Evolutionary conservation across 1,140 invertebrate species (phyloP).

Genomic region (Camponotus vicinus): DNA sequence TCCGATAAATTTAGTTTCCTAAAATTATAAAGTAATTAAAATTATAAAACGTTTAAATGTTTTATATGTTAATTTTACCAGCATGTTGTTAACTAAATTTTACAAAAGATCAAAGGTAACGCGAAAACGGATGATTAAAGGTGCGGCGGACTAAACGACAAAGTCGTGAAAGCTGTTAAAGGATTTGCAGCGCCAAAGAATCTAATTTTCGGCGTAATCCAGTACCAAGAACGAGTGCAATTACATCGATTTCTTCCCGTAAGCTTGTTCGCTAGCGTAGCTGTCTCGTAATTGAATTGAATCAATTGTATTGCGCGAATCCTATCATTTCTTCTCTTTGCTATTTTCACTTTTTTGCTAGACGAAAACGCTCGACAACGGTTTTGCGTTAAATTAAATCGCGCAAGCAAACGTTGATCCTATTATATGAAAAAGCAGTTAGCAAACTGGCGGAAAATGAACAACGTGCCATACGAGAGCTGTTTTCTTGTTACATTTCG

Average conservation of each 20-base stretch:
- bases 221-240: conserved; percentile 48
- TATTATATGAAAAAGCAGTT: conserved; percentile 43
- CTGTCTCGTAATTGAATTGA: conserved; percentile 66
- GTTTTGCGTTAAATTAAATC: conserved; percentile 44
- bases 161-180: not conserved
- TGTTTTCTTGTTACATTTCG: conserved; percentile 53
- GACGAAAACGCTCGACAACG: not conserved
- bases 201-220: conserved; percentile 63
- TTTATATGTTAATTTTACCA: not conserved
- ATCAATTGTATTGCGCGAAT: conserved; percentile 69
- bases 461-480: not conserved
- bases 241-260: conserved; percentile 61
- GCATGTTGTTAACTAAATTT: conserved; percentile 10
- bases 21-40: not conserved
- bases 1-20: not conserved
- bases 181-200: conserved; percentile 28
- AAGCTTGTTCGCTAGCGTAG: conserved; percentile 49
- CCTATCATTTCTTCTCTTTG: not conserved
- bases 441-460: conserved; percentile 33
- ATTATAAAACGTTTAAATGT: not conserved
- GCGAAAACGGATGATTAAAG: conserved; percentile 40
- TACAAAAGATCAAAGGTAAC: not conserved
- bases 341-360: conserved; percentile 6
- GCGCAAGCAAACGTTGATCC: conserved; percentile 29
- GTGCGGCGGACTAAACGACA: conserved; percentile 15